Base-by-base conservation (phyloP, 2,888 invertebrate species). In the Drosophila antonietae region DNA sequence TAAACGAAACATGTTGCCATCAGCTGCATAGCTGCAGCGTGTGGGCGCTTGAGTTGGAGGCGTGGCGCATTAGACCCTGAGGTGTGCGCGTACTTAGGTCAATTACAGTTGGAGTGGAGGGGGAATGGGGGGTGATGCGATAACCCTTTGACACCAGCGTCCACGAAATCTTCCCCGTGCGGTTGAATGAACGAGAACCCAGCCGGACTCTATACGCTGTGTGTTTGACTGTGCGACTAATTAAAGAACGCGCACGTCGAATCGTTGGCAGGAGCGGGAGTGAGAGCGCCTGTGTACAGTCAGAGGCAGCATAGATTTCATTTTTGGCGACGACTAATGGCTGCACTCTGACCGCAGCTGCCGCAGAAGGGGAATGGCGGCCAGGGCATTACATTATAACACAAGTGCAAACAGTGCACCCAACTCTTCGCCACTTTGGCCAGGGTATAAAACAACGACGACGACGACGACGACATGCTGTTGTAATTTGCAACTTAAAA, bases 311-410 rank as follows among this genome's bases (percentile, higher is more conserved):
- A 84, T 76, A 89, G 89, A 84, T 83, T 85, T 83, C 81, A 83
- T 88, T 88, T 83, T 85, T 88, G 86, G 88, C 74, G 68, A 71
- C 77, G 78, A 82, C 89, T 89, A 89, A 84, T 89, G 89, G 88
- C 63, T 80, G 85, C 80, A 63, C 80, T 84, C 73, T 84, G 85
- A 84, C 83, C 89, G 57, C 83, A 81, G 67, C 79, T 75, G 87
- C 83, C 87, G 55, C 84, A 69, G 52, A 33, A 57, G 28, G 28
- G 28, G 8, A 6, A 1, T 15, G 5, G 31, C 10, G 31, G 9
- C 9, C 4, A 23, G 69, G 56, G 61, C 78, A 47, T 41, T 41
- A 59, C 78, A 80, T 78, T 77, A 73, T 62, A 69, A 58, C 65
- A 55, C 68, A 51, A 73, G 39, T 57, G 67, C 62, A 57, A 57